Conservation (phyloP, 2,113 vertebrate genomes). For the Pardalotus punctatus region DNA sequence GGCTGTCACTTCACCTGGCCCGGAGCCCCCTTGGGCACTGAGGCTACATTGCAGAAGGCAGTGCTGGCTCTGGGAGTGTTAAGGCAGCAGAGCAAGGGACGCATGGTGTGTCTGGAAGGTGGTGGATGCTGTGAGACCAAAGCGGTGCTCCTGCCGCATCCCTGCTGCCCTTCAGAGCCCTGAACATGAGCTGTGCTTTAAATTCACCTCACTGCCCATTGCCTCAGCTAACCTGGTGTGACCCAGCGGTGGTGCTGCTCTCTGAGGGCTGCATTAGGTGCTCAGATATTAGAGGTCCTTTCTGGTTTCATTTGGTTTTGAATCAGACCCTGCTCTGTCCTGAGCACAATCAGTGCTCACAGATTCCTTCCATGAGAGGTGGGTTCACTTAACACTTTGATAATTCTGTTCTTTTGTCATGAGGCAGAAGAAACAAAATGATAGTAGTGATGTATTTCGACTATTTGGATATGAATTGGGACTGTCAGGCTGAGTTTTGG, state of each 20-base stretch:
- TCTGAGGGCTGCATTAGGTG: neutral
- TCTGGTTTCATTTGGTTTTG: neutral
- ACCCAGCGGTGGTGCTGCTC: neutral
- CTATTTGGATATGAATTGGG: neutral
- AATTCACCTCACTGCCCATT: rapidly evolving
- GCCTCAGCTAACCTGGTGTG: rapidly evolving
- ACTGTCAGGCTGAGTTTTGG: neutral
- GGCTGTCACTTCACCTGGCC: neutral
- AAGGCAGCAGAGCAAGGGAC: rapidly evolving
- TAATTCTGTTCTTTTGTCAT: neutral
- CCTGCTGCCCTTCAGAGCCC: neutral
- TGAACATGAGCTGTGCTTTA: neutral
- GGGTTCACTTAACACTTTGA: neutral
- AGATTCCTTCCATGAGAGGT: neutral
- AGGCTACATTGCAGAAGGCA: neutral
- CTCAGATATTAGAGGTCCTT: neutral
- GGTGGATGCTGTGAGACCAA: neutral
- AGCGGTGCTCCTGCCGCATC: neutral
- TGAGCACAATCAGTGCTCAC: neutral
- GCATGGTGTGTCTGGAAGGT: neutral
- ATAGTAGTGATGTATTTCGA: neutral
- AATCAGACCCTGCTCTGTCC: neutral
- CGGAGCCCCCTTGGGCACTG: rapidly evolving
- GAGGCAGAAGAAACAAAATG: neutral
- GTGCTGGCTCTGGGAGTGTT: rapidly evolving